Evolutionary conservation across 2,113 vertebrate species (phyloP).

Genomic region (Coptodon rendalli): DNA sequence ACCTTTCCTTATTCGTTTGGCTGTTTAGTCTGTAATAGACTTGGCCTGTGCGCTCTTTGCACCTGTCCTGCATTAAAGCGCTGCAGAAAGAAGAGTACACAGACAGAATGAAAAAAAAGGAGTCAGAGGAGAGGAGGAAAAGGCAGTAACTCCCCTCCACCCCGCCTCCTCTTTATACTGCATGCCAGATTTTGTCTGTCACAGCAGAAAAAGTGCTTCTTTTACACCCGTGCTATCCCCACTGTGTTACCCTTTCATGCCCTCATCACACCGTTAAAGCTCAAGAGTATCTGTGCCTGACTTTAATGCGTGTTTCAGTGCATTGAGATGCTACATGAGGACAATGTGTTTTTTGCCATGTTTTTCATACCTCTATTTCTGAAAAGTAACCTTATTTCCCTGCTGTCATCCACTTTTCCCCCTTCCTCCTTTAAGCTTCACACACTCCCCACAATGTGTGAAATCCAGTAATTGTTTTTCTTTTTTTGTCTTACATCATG

Average conservation of each 20-base stretch:
- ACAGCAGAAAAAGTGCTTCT: conserved; percentile 57
- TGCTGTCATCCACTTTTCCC: neutral
- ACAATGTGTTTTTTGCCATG: neutral
- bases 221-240: conserved; percentile 11
- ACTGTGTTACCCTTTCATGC: conserved; percentile 21
- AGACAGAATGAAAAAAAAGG: neutral
- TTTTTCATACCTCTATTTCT: conserved; percentile 25
- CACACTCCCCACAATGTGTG: neutral
- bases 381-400: conserved; percentile 28
- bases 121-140: neutral
- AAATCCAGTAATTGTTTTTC: neutral
- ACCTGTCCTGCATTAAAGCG: conserved; percentile 42
- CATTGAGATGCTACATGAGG: neutral
- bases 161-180: neutral
- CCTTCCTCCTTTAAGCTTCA: conserved; percentile 13
- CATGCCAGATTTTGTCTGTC: conserved; percentile 46
- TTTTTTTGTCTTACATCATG: neutral
- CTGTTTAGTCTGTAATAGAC: conserved; percentile 17
- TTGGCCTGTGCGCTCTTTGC: conserved; percentile 38
- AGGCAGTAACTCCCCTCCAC: neutral
- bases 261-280: conserved; percentile 41
- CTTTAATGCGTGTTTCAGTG: neutral
- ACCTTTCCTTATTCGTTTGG: neutral
- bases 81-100: neutral
- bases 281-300: neutral